Evolutionary conservation across 2,888 invertebrate species (phyloP).

Genomic region (Andrena praecox): DNA sequence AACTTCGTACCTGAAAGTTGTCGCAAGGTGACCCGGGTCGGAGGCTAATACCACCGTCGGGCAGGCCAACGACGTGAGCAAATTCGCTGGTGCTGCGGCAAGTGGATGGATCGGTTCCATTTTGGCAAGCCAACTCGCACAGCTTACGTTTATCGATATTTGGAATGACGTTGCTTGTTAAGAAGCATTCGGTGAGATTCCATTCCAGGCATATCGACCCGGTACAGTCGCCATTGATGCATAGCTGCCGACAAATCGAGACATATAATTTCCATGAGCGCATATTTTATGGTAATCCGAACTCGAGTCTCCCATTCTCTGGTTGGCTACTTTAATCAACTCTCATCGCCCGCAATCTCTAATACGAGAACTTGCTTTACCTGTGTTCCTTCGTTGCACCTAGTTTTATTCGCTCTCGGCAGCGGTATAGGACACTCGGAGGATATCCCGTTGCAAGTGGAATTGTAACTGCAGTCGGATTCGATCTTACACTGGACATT

Average conservation of each 20-base stretch:
- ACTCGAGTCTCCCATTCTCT: too few species aligned
- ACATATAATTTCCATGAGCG: not conserved
- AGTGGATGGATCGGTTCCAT: constrained; percentile 90
- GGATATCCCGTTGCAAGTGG: constrained; percentile 93
- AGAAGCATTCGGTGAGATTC: constrained; percentile 97
- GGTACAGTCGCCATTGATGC: constrained; percentile 95
- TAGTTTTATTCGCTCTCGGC: constrained; percentile 94
- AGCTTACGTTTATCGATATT: constrained; percentile 93
- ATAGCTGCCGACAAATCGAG: constrained; percentile 87
- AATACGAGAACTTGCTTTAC: constrained; percentile 82
- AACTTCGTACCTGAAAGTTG: constrained; percentile 93
- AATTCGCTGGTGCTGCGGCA: constrained; percentile 96
- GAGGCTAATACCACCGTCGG: constrained; percentile 93
- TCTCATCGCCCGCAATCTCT: not conserved
- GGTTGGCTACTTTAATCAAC: not conserved
- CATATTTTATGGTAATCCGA: too few species aligned
- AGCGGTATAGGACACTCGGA: constrained; percentile 95
- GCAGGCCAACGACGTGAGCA: constrained; percentile 90
- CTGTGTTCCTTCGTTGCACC: constrained; percentile 96
- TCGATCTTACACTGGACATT: constrained; percentile 92
- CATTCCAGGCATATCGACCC: constrained; percentile 98
- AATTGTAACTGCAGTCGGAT: constrained; percentile 95
- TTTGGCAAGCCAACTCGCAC: constrained; percentile 99
- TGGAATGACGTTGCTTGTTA: constrained; percentile 91
- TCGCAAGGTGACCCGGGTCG: constrained; percentile 99